A percentile compares a stretch with the other conserved stretches of the same genome.
phyloP scores from a whole-genome alignment of 2,888 invertebrate genomes.

The Caenorhabditis sp. region DNA sequence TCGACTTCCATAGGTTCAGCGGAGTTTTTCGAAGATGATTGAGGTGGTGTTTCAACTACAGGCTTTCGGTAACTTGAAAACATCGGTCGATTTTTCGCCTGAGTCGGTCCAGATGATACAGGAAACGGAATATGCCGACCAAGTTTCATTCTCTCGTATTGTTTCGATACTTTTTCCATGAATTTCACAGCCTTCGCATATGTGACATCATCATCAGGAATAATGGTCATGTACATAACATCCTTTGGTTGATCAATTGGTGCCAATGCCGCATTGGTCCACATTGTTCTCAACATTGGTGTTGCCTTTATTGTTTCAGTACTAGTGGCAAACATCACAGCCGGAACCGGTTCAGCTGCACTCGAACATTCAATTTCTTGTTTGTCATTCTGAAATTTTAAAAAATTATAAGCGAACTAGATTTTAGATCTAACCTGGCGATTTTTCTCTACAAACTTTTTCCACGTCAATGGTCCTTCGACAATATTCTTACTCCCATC shows the following conservation, averaged over 20 bases:
- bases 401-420: too few species aligned
- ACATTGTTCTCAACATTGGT: conserved; percentile 25
- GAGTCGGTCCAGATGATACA: conserved; percentile 6
- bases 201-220: conserved; percentile 88
- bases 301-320: conserved; percentile 42
- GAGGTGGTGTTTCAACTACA: not conserved
- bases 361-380: conserved; percentile 49
- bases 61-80: not conserved
- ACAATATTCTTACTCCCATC: conserved; percentile 74
- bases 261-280: conserved; percentile 80
- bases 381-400: conserved; percentile 5
- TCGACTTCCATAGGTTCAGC: not conserved
- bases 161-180: conserved; percentile 55
- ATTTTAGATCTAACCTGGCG: not conserved
- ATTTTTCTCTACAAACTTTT: conserved; percentile 83
- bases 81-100: not conserved
- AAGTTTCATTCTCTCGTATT: conserved; percentile 86
- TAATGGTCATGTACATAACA: conserved; percentile 90
- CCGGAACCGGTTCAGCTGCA: conserved; percentile 74
- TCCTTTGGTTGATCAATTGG: conserved; percentile 94
- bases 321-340: conserved; percentile 62
- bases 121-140: conserved; percentile 89
- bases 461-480: conserved; percentile 95
- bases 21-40: not conserved
- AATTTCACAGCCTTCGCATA: conserved; percentile 77